Evolutionary conservation across 2,888 invertebrate species (phyloP).

Genomic region (Drosophila buzzatii): DNA sequence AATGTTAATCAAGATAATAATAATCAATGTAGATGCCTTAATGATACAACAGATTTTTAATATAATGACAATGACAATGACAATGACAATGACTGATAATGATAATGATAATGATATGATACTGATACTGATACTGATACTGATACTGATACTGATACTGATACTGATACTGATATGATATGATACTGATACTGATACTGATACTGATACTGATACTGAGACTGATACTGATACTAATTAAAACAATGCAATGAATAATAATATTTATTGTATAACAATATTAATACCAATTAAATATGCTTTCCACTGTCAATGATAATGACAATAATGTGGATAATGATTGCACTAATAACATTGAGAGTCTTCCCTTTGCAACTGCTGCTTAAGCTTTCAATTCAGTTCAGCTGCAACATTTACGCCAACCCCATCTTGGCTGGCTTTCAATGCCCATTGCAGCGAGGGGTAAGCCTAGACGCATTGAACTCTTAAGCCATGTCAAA

Average conservation of each 20-base stretch:
- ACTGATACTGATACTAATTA: too few relatives aligned
- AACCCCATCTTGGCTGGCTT: background rate
- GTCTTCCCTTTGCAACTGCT: background rate
- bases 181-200: background rate
- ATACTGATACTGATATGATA: background rate
- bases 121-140: background rate
- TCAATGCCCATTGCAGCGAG: slow-evolving; percentile 11
- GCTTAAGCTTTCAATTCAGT: slow-evolving; percentile 8
- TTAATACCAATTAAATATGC: background rate
- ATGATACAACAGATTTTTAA: too few relatives aligned
- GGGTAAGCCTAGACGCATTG: slow-evolving; percentile 50
- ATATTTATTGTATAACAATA: background rate
- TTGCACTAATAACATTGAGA: too few relatives aligned
- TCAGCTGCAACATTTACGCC: slow-evolving; percentile 10
- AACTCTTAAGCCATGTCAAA: slow-evolving; percentile 70
- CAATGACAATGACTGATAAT: background rate
- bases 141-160: background rate
- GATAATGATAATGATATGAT: background rate
- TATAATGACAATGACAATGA: slow-evolving; percentile 1
- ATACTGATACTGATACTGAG: background rate
- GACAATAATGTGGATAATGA: background rate
- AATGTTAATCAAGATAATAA: background rate
- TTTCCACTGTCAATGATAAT: background rate
- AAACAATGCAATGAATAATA: too few relatives aligned
- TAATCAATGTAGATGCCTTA: too few relatives aligned